Conservation (phyloP, 2,113 vertebrate species). For the Geothlypis trichas region DNA sequence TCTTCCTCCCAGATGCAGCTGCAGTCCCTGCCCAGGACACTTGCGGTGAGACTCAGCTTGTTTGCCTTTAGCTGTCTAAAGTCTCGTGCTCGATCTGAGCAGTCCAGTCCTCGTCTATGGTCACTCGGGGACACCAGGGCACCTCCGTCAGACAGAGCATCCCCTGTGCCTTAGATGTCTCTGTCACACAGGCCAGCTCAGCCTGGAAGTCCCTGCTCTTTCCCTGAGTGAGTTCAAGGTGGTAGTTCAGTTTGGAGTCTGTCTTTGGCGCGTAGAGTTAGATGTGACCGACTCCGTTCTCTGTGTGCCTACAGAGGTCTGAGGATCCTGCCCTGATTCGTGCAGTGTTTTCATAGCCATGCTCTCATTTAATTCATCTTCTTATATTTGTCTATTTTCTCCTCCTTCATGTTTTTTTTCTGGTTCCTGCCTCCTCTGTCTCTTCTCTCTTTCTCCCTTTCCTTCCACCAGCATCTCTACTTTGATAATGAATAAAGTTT, state of each 20-base stretch:
- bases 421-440: not conserved
- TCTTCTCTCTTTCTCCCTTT: not conserved
- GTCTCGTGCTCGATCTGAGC: slow-evolving; percentile 46
- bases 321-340: not conserved
- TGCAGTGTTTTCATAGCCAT: not conserved
- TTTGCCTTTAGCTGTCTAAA: slow-evolving; percentile 68
- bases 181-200: not conserved
- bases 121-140: not conserved
- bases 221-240: not conserved
- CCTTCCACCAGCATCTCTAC: not conserved
- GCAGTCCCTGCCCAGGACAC: slow-evolving; percentile 64
- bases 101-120: slow-evolving; percentile 32
- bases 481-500: not conserved
- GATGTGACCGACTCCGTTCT: not conserved
- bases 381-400: not conserved
- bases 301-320: slow-evolving; percentile 1
- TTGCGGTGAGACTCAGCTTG: slow-evolving; percentile 62
- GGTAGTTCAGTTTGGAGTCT: not conserved
- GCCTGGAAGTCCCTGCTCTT: not conserved
- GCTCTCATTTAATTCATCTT: not conserved
- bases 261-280: not conserved
- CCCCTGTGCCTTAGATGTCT: not conserved
- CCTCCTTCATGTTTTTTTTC: not conserved
- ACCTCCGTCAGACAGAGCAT: not conserved
- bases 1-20: slow-evolving; percentile 70